Evolutionary conservation across 2,113 vertebrate genomes (phyloP).

Genomic region (Aramus guarauna): DNA sequence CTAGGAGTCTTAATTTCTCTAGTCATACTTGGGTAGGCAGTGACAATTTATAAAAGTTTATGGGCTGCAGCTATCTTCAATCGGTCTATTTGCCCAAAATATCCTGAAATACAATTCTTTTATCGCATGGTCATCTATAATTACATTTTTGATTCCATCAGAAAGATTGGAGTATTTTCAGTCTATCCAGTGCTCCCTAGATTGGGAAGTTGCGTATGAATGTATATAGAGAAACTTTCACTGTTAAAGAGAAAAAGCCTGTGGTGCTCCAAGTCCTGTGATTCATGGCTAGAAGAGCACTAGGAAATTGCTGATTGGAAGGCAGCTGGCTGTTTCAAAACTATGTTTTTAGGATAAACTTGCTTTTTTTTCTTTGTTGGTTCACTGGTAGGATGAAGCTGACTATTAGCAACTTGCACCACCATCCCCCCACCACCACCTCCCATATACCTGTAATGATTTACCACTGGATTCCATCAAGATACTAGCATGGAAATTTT

Average conservation of each 20-base stretch:
- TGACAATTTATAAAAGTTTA: not conserved
- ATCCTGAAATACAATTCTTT: not conserved
- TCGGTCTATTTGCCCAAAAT: not conserved
- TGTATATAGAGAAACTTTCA: not conserved
- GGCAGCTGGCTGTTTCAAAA: not conserved
- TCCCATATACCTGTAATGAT: not conserved
- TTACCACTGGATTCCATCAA: not conserved
- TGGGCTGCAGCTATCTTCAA: not conserved
- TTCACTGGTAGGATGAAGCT: not conserved
- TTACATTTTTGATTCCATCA: not conserved
- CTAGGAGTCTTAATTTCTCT: not conserved
- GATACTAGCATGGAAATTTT: not conserved
- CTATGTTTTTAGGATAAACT: not conserved
- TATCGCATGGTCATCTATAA: not conserved
- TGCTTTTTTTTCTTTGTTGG: not conserved
- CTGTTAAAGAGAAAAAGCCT: not conserved
- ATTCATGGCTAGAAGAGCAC: not conserved
- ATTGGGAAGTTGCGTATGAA: not conserved
- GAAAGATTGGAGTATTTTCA: not conserved
- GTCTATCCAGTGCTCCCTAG: not conserved
- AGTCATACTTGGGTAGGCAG: not conserved
- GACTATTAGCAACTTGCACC: not conserved
- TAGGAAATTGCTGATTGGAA: not conserved
- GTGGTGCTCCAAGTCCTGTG: not conserved
- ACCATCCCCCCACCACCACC: accelerated